Evolutionary conservation across 2,888 invertebrate species (phyloP).

Genomic region (Camptogramma bilineatum): DNA sequence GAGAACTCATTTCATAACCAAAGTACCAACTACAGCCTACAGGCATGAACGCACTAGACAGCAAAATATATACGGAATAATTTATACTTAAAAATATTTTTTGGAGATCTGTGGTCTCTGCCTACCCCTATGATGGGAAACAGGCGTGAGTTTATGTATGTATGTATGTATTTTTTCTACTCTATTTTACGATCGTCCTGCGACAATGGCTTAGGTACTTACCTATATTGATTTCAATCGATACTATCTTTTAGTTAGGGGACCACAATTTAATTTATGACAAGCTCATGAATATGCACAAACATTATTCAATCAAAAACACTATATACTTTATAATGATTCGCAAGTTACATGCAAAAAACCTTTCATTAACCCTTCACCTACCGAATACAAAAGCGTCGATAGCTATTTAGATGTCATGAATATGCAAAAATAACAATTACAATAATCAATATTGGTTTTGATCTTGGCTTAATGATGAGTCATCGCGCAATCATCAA

Average conservation of each 20-base stretch:
- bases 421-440: constrained; percentile 83
- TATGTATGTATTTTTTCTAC: no score
- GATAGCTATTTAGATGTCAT: constrained; percentile 56
- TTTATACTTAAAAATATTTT: no score
- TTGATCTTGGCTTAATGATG: constrained; percentile 60
- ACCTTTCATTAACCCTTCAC: constrained; percentile 51
- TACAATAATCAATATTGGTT: constrained; percentile 72
- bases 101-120: no score
- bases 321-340: constrained; percentile 39
- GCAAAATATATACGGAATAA: no score
- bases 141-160: no score
- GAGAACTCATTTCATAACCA: background rate
- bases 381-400: constrained; percentile 42
- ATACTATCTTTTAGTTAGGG: constrained; percentile 24
- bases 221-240: no score
- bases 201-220: background rate
- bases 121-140: no score
- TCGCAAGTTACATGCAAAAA: constrained; percentile 50
- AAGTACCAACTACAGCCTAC: background rate
- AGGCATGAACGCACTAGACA: background rate
- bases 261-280: constrained; percentile 59
- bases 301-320: constrained; percentile 37
- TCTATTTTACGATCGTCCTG: background rate
- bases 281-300: constrained; percentile 75
- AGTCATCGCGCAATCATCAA: constrained; percentile 67